Evolutionary conservation across 2,888 invertebrate genomes (phyloP).

Genomic region (Dryocosmus kuriphilus): DNA sequence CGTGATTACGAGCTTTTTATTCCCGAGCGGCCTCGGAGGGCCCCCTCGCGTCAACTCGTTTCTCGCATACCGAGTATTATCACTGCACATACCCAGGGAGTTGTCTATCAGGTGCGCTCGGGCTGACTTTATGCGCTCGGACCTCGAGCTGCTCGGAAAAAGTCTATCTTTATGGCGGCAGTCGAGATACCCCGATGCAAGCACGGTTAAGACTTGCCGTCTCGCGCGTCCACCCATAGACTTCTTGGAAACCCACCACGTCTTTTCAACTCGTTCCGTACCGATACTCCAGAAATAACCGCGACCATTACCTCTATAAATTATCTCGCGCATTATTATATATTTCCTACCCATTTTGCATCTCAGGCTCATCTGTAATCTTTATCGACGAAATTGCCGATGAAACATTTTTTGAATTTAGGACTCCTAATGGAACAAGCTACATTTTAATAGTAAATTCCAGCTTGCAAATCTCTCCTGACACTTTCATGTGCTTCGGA

Average conservation of each 20-base stretch:
- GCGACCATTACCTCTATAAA: slow-evolving; percentile 34
- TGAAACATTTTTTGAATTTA: slow-evolving; percentile 26
- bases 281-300: slow-evolving; percentile 38
- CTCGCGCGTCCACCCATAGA: not conserved
- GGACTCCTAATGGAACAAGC: slow-evolving; percentile 22
- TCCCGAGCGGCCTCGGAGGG: slow-evolving; percentile 38
- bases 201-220: slow-evolving; percentile 61
- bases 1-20: slow-evolving; percentile 51
- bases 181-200: slow-evolving; percentile 64
- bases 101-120: slow-evolving; percentile 64
- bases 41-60: slow-evolving; percentile 48
- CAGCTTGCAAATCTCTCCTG: slow-evolving; percentile 3
- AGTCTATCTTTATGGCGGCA: slow-evolving; percentile 64
- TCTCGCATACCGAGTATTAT: slow-evolving; percentile 45
- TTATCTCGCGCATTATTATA: slow-evolving; percentile 32
- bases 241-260: slow-evolving; percentile 10
- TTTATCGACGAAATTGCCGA: slow-evolving; percentile 22
- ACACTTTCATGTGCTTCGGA: slow-evolving; percentile 11
- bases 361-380: not conserved
- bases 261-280: slow-evolving; percentile 23
- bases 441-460: slow-evolving; percentile 7
- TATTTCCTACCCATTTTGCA: slow-evolving; percentile 5
- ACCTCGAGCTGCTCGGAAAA: slow-evolving; percentile 52
- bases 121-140: slow-evolving; percentile 59
- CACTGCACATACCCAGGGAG: slow-evolving; percentile 45